phyloP scores from a whole-genome alignment of 2,797 vertebrate species.

The Hafferia zeledoni region DNA sequence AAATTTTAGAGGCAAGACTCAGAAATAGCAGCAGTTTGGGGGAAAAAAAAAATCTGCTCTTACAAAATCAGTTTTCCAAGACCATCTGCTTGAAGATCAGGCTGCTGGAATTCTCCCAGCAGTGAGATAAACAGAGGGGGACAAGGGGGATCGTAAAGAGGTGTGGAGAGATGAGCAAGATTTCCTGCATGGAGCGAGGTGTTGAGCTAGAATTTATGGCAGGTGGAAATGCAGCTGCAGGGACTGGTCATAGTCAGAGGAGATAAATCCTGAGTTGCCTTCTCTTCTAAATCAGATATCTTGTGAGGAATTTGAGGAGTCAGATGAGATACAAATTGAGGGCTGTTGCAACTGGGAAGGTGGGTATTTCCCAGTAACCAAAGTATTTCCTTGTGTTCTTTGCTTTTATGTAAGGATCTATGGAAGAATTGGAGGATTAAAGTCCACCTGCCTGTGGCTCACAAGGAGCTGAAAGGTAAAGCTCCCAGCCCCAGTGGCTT shows the following conservation, averaged over 20 bases:
- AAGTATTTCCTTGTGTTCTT: background rate
- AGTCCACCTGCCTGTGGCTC: background rate
- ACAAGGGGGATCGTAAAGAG: background rate
- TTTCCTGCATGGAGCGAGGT: background rate
- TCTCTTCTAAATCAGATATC: background rate
- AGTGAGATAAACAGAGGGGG: background rate
- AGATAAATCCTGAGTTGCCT: background rate
- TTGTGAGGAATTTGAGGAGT: background rate
- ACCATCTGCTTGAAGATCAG: conserved; percentile 38
- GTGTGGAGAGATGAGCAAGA: background rate
- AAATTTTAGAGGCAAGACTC: background rate
- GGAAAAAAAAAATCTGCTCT: background rate
- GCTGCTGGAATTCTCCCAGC: conserved; percentile 39
- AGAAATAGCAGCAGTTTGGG: conserved; percentile 10
- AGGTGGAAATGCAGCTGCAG: conserved; percentile 27
- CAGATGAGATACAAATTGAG: background rate
- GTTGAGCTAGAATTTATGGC: background rate
- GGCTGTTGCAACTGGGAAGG: background rate
- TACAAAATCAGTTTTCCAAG: background rate
- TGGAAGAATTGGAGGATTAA: background rate
- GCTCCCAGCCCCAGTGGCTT: background rate
- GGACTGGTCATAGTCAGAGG: background rate
- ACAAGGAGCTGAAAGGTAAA: background rate
- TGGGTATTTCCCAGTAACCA: background rate
- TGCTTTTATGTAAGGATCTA: background rate